Conservation (phyloP, 2,888 invertebrate genomes). For the Sminthurinus aureus region DNA sequence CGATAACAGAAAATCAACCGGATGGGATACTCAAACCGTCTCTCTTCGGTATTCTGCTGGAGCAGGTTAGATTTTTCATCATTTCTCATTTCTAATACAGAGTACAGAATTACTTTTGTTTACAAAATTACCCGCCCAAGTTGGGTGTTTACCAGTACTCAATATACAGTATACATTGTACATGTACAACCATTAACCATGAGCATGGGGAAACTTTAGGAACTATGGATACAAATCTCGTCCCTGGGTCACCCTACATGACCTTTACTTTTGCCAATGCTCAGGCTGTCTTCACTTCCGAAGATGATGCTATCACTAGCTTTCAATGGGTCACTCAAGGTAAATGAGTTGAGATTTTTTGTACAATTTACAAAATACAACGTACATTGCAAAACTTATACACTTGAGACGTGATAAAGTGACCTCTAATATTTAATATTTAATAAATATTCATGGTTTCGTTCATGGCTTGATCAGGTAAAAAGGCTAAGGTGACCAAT, state of each 20-base stretch:
- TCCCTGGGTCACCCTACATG: slow-evolving; percentile 55
- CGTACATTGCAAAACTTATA: background rate
- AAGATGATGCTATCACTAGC: slow-evolving; percentile 34
- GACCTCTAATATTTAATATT: no score
- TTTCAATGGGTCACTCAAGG: slow-evolving; percentile 49
- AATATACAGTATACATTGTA: no score
- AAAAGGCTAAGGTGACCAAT: slow-evolving; percentile 28
- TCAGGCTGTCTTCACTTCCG: slow-evolving; percentile 46
- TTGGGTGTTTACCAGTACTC: no score
- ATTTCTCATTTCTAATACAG: no score
- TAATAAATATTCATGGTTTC: background rate
- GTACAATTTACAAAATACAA: background rate
- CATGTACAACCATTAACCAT: no score
- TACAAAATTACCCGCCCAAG: no score
- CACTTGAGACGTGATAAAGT: no score
- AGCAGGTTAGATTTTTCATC: background rate
- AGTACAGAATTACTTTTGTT: no score
- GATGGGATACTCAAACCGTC: slow-evolving; percentile 54
- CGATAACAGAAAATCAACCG: slow-evolving; percentile 44
- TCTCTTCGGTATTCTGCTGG: slow-evolving; percentile 49
- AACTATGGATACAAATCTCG: slow-evolving; percentile 50
- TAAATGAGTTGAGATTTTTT: no score
- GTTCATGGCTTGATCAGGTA: background rate
- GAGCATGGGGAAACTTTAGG: slow-evolving; percentile 30
- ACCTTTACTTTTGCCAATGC: slow-evolving; percentile 51